Percentiles rank a stretch among this genome's conserved stretches.
These are phyloP conservation scores for Chitala chitala DNA, from an alignment of 2,113 vertebrate genomes.

Conservation along the genomic window DNA sequence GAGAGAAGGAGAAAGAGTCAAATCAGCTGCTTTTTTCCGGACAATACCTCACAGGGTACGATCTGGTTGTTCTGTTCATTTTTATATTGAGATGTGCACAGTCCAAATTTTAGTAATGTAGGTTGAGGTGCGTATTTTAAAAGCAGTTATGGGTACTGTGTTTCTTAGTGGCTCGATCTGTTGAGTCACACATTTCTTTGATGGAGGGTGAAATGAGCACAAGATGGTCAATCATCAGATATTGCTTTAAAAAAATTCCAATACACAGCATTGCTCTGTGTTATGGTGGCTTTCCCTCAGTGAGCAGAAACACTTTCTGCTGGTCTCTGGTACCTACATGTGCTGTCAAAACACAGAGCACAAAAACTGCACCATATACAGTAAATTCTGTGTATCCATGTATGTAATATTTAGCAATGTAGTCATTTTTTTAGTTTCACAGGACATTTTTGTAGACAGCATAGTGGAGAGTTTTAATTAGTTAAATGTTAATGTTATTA, in stretches of 20 bases:
- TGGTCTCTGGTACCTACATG: neutral
- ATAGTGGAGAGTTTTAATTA: no score
- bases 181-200: constrained; percentile 1
- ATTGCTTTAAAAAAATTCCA: neutral
- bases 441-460: no score
- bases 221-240: neutral
- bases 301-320: neutral
- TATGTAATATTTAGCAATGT: no score
- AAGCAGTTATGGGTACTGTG: neutral
- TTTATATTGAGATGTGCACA: neutral
- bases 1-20: no score
- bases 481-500: no score
- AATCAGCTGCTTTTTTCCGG: neutral
- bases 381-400: neutral
- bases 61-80: neutral
- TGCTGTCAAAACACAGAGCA: neutral
- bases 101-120: constrained; percentile 19
- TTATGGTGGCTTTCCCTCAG: neutral
- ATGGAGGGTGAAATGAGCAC: neutral
- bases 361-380: no score
- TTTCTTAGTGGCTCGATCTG: neutral
- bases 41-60: constrained; percentile 4
- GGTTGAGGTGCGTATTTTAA: neutral
- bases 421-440: no score
- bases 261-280: neutral